Evolutionary conservation across 64 coral and sea anemone species (phyloP), one percentile per base, ranked within the genome.

Genomic region (Hydrozoanthus tunicans): DNA sequence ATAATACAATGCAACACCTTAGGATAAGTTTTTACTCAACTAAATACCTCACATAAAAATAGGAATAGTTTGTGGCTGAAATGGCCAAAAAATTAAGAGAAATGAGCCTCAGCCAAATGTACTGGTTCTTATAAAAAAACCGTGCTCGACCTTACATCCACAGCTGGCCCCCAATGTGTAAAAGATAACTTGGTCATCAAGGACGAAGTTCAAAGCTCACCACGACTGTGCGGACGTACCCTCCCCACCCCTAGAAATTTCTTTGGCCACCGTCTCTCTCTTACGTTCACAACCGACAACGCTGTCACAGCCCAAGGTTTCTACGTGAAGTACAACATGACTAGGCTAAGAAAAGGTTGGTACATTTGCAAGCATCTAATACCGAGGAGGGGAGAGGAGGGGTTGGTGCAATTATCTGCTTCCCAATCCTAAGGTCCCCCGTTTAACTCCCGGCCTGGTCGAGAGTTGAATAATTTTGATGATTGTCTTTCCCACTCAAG

Each of bases 281-380:
- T 88, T 24, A 25, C 55, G 13, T 88, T 88, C 68, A 88, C 23
- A 12, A 59, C 84, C 43, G 68, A 88, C 57, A 32, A 56, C 56
- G 15, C 23, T 5, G 70, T 25, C 3, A 27, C 84, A 4, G 84
- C 84, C 8, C 56, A 59, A 1, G 84, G 84, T 9, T 88, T 88
- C 24, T 69, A 88, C 7, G 23, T 88, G 69, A 88, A 73, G 55
- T 88, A 88, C 20, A 88, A 88, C 69, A 88, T 74, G 84, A 73
- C 84, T 11, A 88, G 69, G 59, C 68, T 88, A 3, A 73, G 68
- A 24, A 43, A 56, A 88, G 84, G 84, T 88, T 74, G 11, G 84
- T 88, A 62, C 79, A 62, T 64, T 81, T 5, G n/a, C 7, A 80
- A 53, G 6, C 6, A 59, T 59, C 0, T 59, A 25, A 27, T 26